Conservation (phyloP, 1,140 invertebrate species). For the Drosophila ironensis region DNA sequence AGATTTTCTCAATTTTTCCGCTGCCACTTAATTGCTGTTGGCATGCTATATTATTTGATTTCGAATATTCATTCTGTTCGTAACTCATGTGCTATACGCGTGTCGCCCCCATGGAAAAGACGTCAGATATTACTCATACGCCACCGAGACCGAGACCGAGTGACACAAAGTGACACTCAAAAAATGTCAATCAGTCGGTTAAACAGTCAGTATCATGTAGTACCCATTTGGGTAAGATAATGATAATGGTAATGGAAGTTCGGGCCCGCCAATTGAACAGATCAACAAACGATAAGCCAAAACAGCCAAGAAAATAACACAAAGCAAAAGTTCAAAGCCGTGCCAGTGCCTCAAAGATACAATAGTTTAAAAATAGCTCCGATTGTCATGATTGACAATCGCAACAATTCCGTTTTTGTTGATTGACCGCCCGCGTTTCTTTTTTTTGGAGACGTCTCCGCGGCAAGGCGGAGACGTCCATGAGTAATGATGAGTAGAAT, state of each 20-base stretch:
- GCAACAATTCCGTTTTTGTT: not conserved
- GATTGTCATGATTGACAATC: constrained; percentile 39
- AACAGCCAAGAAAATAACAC: not conserved
- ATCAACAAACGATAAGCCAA: constrained; percentile 26
- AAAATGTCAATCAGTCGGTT: constrained; percentile 4
- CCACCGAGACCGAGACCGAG: constrained; percentile 27
- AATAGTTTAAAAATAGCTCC: constrained; percentile 64
- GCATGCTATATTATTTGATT: too few species aligned
- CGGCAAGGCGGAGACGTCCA: not conserved
- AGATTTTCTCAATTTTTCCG: too few species aligned
- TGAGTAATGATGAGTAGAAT: constrained; percentile 64
- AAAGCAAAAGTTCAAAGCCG: not conserved
- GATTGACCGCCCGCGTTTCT: constrained; percentile 4
- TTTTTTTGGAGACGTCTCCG: constrained; percentile 34
- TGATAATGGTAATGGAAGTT: not conserved
- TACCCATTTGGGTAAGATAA: constrained; percentile 21
- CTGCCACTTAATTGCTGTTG: too few species aligned
- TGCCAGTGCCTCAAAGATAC: constrained; percentile 26
- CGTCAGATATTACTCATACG: constrained; percentile 68
- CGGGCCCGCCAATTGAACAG: constrained; percentile 17
- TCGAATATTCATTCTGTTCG: too few species aligned
- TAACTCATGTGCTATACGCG: constrained; percentile 10
- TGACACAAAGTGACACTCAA: too few species aligned
- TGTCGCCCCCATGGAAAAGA: constrained; percentile 1
- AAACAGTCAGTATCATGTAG: constrained; percentile 8